Base-by-base conservation (phyloP, 2,113 vertebrate genomes). In the Corynorhinus townsendii region DNA sequence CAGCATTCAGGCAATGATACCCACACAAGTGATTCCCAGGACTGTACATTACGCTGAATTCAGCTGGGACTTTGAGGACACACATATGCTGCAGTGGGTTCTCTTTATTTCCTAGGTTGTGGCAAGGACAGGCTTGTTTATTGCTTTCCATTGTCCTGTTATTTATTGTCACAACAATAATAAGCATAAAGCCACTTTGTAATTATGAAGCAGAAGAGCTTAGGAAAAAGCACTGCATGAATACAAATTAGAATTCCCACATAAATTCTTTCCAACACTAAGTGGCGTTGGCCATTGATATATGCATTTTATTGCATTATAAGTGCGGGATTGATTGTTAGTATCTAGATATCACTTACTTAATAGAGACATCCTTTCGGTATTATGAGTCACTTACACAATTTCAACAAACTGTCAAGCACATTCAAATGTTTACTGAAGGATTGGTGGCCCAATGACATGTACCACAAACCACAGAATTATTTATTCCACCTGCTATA, bases 151-250 rank as follows among this genome's bases (percentile, higher is more conserved):
- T 93, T 96, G 93, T 96, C 71, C 81, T 91, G 38, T 90, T 96
- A 82, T 92, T 93, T 95, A 93, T 88, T 95, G 87, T 96, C 83
- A 97, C 40, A 96, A 94, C 86, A 91, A 93, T 85, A 89, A 83
- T 80, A 96, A 96, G 45, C 66, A 89, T 86, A 96, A 93, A 95
- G 20, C 35, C 68, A 93, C 81, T 91, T 87, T 77, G 66, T 84
- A 96, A 97, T 95, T 97, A 91, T 52, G 45, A 72, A 87, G 86
- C 64, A 94, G 89, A 95, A 84, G 71, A 93, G 81, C 93, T 96
- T 56, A 89, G 82, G 79, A 80, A 96, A 96, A 94, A n/a, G 89
- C 87, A 73, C 56, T 47, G 11, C 0, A 6, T 91, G 92, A 97
- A 95, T 97, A 95, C 54, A 93, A 95, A 97, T 95, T 66, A 93